Percentiles rank a stretch among this genome's conserved stretches.
Evolutionary conservation across 1,140 invertebrate genomes (phyloP).

Genomic region (Drosophila mojavensis): DNA sequence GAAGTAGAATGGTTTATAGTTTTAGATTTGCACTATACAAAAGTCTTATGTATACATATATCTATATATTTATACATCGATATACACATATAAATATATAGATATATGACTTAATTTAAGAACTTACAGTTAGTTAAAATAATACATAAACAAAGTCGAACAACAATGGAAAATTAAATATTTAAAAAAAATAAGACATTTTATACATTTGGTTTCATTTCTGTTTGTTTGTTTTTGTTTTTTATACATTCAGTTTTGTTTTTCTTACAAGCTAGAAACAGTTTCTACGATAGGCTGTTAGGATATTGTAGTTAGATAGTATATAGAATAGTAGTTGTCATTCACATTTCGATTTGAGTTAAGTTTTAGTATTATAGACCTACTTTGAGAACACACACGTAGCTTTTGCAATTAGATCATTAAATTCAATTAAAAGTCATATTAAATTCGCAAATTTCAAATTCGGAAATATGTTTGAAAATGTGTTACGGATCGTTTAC

Average conservation of each 20-base stretch:
- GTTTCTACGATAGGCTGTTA: slow-evolving; percentile 48
- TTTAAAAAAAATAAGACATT: slow-evolving; percentile 36
- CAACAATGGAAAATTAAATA: slow-evolving; percentile 50
- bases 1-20: slow-evolving; percentile 53
- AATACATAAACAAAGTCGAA: slow-evolving; percentile 38
- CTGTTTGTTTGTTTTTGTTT: slow-evolving; percentile 10
- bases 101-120: slow-evolving; percentile 32
- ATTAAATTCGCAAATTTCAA: slow-evolving; percentile 9
- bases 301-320: slow-evolving; percentile 44
- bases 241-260: slow-evolving; percentile 58
- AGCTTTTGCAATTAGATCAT: slow-evolving; percentile 24
- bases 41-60: slow-evolving; percentile 28
- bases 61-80: background rate
- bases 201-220: slow-evolving; percentile 52
- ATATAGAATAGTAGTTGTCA: slow-evolving; percentile 48
- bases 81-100: background rate
- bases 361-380: slow-evolving; percentile 28
- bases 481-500: slow-evolving; percentile 16
- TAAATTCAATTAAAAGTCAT: background rate
- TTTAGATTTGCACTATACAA: slow-evolving; percentile 52
- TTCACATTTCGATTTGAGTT: slow-evolving; percentile 41
- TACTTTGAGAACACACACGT: slow-evolving; percentile 73
- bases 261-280: slow-evolving; percentile 64
- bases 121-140: slow-evolving; percentile 48
- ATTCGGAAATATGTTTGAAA: slow-evolving; percentile 25